Evolutionary conservation across 2,888 invertebrate species (phyloP), one percentile per base, ranked within the genome.

Genomic region (Microdon myrmicae): DNA sequence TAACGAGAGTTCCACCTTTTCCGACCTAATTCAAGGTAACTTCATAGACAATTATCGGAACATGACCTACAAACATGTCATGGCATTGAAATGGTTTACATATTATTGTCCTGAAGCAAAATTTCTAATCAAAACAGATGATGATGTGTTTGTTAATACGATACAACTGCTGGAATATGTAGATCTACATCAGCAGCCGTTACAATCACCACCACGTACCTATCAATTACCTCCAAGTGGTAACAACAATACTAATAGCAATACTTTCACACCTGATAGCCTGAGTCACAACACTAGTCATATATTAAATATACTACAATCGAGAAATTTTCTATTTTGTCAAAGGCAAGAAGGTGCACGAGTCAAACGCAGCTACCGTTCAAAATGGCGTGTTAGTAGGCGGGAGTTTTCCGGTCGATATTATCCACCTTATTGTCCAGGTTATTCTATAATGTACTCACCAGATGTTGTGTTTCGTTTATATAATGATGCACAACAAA

Each of bases 31-130:
- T 10, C 90, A 91, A 73, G 92, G 92, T 0, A 86, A 83, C 53
- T 93, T 92, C 71, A 68, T 83, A 26, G 93, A 93, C 78, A 83
- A 87, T 0, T 93, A 93, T 72, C 83, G 87, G 38, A 93, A 93
- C 76, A 84, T 93, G 79, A 92, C 92, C 0, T 89, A 92, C 71
- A 93, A 93, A 73, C 91, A 92, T 75, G 87, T 89, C 4, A 90
- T 90, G 85, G 89, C 87, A 0, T 81, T 92, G 31, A 90, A 91
- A 73, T 92, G 92, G 88, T 85, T 87, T 12, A 80, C 84, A 1
- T 87, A 86, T 70, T 84, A 87, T 71, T 92, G 92, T 74, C 82
- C 85, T 0, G 80, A 82, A 23, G 90, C 88, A 1, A 86, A 84
- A 69, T 86, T 85, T 71, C 75, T 91, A 44, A 79, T 91, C 45